A percentile compares a stretch with the other conserved stretches of the same genome.
Evolutionary conservation across 2,113 vertebrate species (phyloP).

Genomic region (Actenoides hombroni): DNA sequence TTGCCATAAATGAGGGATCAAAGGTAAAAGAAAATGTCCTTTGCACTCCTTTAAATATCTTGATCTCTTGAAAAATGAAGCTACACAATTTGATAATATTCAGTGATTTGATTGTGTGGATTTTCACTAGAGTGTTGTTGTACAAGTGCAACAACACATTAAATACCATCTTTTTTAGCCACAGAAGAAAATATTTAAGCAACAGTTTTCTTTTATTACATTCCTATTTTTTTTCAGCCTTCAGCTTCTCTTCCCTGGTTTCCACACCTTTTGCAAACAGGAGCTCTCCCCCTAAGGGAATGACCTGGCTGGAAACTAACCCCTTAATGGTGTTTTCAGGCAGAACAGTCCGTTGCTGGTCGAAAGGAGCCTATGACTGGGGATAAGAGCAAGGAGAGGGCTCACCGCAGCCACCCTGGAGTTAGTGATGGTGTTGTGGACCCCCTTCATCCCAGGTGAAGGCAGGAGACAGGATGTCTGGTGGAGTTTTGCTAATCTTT

Average conservation of each 20-base stretch:
- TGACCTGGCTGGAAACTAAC: not conserved
- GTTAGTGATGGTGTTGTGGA: not conserved
- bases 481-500: too few relatives aligned
- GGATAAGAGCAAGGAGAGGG: not conserved
- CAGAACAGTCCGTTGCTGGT: rapidly evolving
- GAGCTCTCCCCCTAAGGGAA: not conserved
- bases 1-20: not conserved
- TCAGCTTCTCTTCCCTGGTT: not conserved
- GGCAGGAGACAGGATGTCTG: too few relatives aligned
- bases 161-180: not conserved
- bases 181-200: not conserved
- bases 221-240: not conserved
- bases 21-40: not conserved
- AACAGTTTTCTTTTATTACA: not conserved
- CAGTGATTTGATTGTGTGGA: not conserved
- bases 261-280: not conserved
- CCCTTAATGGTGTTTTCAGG: not conserved
- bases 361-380: not conserved
- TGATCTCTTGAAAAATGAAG: not conserved
- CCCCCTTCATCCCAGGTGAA: not conserved
- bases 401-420: not conserved
- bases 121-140: not conserved
- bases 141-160: not conserved
- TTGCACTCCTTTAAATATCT: not conserved
- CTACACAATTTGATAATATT: not conserved